Percentiles rank a stretch among this genome's conserved stretches.
Evolutionary conservation across 1,140 invertebrate species (phyloP).

Genomic region (Gryon sp.): DNA sequence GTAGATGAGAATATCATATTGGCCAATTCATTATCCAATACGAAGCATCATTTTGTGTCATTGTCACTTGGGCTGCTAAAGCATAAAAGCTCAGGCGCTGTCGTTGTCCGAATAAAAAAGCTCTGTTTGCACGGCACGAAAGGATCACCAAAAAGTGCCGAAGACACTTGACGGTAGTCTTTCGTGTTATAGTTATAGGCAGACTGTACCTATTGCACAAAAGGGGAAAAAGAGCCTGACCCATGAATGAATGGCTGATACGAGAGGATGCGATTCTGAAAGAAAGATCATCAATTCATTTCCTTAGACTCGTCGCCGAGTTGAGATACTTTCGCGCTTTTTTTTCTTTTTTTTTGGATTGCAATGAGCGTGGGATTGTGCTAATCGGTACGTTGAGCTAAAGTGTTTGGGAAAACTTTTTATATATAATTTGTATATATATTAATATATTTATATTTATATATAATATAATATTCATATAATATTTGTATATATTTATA

Average conservation of each 20-base stretch:
- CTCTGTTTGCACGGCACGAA: conserved; percentile 65
- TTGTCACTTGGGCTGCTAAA: conserved; percentile 48
- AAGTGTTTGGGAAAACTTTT: too few species aligned
- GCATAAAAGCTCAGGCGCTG: conserved; percentile 63
- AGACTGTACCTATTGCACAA: conserved; percentile 79
- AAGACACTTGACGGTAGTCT: conserved; percentile 62
- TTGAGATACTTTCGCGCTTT: too few species aligned
- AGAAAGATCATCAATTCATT: conserved; percentile 79
- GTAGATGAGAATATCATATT: too few species aligned
- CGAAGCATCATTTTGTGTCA: conserved; percentile 44
- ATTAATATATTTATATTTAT: too few species aligned
- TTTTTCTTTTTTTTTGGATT: conserved; percentile 8
- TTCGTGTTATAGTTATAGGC: conserved; percentile 53
- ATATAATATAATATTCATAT: too few species aligned
- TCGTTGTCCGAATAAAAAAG: conserved; percentile 63
- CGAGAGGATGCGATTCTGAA: conserved; percentile 80
- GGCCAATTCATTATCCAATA: conserved; percentile 20
- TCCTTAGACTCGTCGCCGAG: conserved; percentile 62
- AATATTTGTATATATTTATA: too few species aligned
- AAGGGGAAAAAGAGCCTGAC: conserved; percentile 80
- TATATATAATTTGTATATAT: too few species aligned
- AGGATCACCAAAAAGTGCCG: conserved; percentile 66
- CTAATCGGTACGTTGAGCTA: conserved; percentile 21
- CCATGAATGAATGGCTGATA: conserved; percentile 80
- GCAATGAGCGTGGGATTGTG: conserved; percentile 40